Evolutionary conservation across 2,797 vertebrate species (phyloP), one percentile per base, ranked within the genome.

Genomic region (Clamator glandarius): DNA sequence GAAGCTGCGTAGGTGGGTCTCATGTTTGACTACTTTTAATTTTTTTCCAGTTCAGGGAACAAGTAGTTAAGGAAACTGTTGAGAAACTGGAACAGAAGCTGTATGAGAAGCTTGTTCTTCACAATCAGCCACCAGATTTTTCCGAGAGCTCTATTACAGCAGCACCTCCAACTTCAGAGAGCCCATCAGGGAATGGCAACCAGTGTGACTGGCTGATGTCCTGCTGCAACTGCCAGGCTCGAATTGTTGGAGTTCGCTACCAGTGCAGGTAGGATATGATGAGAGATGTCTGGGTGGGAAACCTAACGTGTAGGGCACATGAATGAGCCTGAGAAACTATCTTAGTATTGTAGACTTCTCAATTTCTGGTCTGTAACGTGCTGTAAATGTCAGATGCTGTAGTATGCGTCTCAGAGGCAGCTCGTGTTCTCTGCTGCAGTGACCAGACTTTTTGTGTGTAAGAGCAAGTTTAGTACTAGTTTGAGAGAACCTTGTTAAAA

Each of bases 11-110:
- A 2, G 5, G 11, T 25, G 20, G 3, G 2, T 90, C 52, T 75
- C n/a, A 29, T 52, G 46, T 21, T 3, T 6, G 7, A 52, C n/a
- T 20, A 23, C 67, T 62, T 62, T 83, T 15, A 7, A 31, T 23
- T 44, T 80, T 4, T 82, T 66, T 68, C 8, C 89, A 99, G 99
- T 99, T 99, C 92, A 99, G 99, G 97, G 99, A 99, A 26, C 99
- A 99, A 91, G 98, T 99, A 24, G 99, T 99, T 66, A 99, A 98
- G 95, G 99, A 99, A 95, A 99, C 99, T 0, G 99, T 99, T 72
- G 99, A 99, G 91, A 98, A 98, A 88, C 98, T 99, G 98, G 99
- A 99, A 89, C 98, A 97, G 82, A 98, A 99, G 97, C 98, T 99
- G 31, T 99, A 98, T 5, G 99, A 99, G 83, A 99, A 99, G 96